These are phyloP conservation scores for Tetramorium simillimum DNA, from an alignment of 1,140 invertebrate species.

Conservation along the genomic window DNA sequence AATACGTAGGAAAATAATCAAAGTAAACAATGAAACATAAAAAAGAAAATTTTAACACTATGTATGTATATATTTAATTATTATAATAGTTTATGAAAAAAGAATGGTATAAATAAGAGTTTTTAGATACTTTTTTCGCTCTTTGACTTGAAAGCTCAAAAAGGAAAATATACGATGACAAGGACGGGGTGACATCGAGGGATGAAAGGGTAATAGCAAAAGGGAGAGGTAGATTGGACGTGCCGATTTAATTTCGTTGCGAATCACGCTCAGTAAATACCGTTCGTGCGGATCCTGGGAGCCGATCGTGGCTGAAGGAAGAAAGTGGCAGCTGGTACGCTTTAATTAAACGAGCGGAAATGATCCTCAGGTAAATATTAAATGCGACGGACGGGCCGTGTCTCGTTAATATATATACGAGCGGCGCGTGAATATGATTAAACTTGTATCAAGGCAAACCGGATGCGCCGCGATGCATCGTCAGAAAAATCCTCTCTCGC, in stretches of 20 bases:
- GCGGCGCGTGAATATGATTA: conserved; percentile 70
- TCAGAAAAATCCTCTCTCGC: conserved; percentile 31
- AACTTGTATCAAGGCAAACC: conserved; percentile 63
- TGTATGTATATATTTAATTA: background rate
- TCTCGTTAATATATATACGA: conserved; percentile 70
- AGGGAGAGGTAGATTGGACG: conserved; percentile 62
- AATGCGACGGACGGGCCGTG: conserved; percentile 62
- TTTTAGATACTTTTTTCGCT: conserved; percentile 27
- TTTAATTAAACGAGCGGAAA: conserved; percentile 75
- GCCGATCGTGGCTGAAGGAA: conserved; percentile 65
- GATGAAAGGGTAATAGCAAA: conserved; percentile 50
- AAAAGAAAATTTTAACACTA: background rate
- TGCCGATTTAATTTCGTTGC: conserved; percentile 73
- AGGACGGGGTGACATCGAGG: background rate
- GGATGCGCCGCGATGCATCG: background rate
- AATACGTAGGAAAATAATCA: background rate
- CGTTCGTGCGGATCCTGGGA: conserved; percentile 52
- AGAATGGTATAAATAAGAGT: background rate
- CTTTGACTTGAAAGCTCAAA: conserved; percentile 15
- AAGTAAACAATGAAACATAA: background rate
- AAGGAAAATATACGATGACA: conserved; percentile 7
- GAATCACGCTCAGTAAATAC: conserved; percentile 72
- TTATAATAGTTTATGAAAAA: background rate
- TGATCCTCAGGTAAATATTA: conserved; percentile 73
- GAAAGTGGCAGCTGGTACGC: conserved; percentile 55